These are phyloP conservation scores for Strigops habroptila DNA, from an alignment of 2,113 vertebrate species.

Conservation along the genomic window DNA sequence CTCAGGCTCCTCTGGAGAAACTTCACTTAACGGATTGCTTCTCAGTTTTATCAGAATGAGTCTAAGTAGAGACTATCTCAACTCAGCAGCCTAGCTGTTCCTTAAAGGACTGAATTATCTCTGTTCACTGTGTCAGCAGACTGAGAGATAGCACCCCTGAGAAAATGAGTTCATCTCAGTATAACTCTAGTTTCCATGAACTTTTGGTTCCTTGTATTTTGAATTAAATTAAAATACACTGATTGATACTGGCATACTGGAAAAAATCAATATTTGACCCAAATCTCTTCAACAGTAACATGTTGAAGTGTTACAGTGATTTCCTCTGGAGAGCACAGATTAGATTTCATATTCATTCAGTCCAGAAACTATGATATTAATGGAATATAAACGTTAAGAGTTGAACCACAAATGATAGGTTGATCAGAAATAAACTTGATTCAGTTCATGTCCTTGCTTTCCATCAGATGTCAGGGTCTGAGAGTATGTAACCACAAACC, in stretches of 20 bases:
- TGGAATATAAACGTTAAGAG: neutral
- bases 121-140: neutral
- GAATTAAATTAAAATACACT: slow-evolving; percentile 52
- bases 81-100: neutral
- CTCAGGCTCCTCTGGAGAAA: neutral
- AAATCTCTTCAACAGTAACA: slow-evolving; percentile 4
- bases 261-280: slow-evolving; percentile 31
- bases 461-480: neutral
- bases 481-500: neutral
- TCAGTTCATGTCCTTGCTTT: neutral
- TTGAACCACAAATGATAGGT: neutral
- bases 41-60: slow-evolving; percentile 7
- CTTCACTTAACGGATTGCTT: neutral
- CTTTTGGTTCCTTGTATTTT: neutral
- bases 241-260: slow-evolving; percentile 21
- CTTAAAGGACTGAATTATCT: neutral
- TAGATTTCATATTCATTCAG: slow-evolving; percentile 19
- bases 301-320: neutral
- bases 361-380: slow-evolving; percentile 10
- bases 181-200: neutral
- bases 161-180: neutral
- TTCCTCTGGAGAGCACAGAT: slow-evolving; percentile 20
- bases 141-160: neutral
- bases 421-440: neutral
- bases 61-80: neutral